These are phyloP conservation scores for Smutsia gigantea DNA, from an alignment of 2,797 vertebrate genomes.

Conservation along the genomic window DNA sequence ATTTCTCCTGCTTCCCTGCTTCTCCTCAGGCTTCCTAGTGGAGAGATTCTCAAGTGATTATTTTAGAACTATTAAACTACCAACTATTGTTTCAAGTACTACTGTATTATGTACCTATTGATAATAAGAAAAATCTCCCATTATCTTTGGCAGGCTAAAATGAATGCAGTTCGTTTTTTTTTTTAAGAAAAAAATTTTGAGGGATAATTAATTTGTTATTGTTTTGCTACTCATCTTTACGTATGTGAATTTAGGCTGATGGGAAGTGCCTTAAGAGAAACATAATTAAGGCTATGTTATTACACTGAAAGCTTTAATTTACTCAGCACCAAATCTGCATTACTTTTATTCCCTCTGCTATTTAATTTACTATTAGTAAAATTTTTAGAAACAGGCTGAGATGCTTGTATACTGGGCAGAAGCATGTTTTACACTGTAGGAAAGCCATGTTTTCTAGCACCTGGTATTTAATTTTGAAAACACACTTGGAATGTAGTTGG, in stretches of 20 bases:
- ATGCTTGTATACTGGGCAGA: neutral
- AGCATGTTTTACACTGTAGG: neutral
- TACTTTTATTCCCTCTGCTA: neutral
- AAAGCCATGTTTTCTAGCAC: slow-evolving; percentile 26
- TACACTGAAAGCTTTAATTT: slow-evolving; percentile 1
- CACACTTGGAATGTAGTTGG: neutral
- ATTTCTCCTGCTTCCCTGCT: neutral
- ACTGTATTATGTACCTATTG: neutral
- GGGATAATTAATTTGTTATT: slow-evolving; percentile 41
- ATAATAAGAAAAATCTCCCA: neutral
- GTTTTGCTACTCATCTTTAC: slow-evolving; percentile 17
- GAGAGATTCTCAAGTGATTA: neutral
- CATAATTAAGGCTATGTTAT: neutral
- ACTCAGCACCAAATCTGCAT: slow-evolving; percentile 6
- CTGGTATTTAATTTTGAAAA: slow-evolving; percentile 33
- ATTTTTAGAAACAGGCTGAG: slow-evolving; percentile 4
- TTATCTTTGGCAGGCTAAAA: neutral
- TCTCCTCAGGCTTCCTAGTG: slow-evolving; percentile 37
- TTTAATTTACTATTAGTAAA: slow-evolving; percentile 16
- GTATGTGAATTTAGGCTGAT: slow-evolving; percentile 24
- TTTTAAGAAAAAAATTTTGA: neutral
- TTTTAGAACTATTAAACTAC: neutral
- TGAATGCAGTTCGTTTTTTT: neutral
- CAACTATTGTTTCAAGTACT: neutral
- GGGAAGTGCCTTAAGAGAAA: neutral